Evolutionary conservation across 2,797 vertebrate genomes (phyloP), one percentile per base, ranked within the genome.

Genomic region (Gymnocypris eckloni): DNA sequence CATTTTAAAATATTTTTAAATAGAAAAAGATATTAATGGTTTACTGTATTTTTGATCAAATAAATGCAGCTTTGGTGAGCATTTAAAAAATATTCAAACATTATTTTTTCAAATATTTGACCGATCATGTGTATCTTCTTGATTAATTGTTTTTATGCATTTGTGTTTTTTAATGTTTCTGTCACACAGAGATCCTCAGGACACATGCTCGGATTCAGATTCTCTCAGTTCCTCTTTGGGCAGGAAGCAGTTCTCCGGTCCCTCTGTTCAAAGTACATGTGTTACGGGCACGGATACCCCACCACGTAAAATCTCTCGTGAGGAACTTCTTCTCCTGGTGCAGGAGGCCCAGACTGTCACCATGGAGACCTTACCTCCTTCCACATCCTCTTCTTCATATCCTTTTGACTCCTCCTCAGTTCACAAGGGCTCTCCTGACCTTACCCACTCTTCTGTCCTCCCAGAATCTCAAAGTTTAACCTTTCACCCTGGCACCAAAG

Each of bases 401-500:
- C 93, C 79, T 92, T 95, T 20, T 95, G 95, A 95, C 2, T 93
- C 97, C 7, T 95, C 0, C 90, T 96, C 91, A 86, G 90, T 94
- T 90, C 96, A 95, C 66, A 96, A 95, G 88, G 96, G 95, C 82
- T 97, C 97, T 22, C 97, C 98, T n/a, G 97, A 99, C 93, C 95
- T 97, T 82, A 95, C 95, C 72, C 95, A 95, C 82, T 88, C 87
- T 37, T 78, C 89, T 1, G 91, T 95, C 87, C 43, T 94, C 2
- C 94, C 96, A 4, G 97, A 99, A 93, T 97, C 97, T 12, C 96
- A 98, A 70, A 97, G 97, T 80, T 94, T 95, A 89, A 95, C 97
- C 87, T 97, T 97, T 92, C 96, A 95, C 88, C 96, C 89, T 89
- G 95, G 94, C 67, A 96, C 92, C 90, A 93, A 94, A 91, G 28